phyloP scores from a whole-genome alignment of 2,888 invertebrate genomes.

The Lasioglossum malachurum region DNA sequence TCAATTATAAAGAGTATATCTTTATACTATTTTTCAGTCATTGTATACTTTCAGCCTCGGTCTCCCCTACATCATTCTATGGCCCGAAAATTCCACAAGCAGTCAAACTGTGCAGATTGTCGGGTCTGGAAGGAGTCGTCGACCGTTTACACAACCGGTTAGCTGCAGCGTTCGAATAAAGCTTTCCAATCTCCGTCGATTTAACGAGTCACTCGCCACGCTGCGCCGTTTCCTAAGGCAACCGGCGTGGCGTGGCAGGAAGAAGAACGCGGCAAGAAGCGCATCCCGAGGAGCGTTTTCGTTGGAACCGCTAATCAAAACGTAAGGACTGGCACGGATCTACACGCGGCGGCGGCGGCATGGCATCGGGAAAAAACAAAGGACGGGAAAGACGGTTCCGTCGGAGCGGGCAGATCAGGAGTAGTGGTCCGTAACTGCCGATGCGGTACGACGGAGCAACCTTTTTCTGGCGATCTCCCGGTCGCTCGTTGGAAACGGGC shows the following conservation, averaged over 20 bases:
- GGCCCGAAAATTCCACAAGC: neutral
- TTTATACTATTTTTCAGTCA: no score
- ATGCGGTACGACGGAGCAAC: slow-evolving; percentile 46
- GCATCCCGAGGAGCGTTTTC: neutral
- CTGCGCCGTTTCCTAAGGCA: neutral
- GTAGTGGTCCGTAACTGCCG: slow-evolving; percentile 66
- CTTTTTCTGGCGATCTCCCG: slow-evolving; percentile 63
- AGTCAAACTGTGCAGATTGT: neutral
- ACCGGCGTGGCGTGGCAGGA: neutral
- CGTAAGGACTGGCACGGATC: slow-evolving; percentile 28
- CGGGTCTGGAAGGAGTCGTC: neutral
- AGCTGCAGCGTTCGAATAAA: slow-evolving; percentile 21
- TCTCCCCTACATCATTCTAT: neutral
- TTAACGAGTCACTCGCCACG: slow-evolving; percentile 18
- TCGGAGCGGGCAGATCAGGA: slow-evolving; percentile 41
- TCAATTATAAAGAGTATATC: no score
- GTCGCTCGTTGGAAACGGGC: slow-evolving; percentile 44
- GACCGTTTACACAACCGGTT: slow-evolving; percentile 1
- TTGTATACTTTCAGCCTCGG: neutral
- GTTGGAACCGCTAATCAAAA: slow-evolving; percentile 49
- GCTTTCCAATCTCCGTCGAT: slow-evolving; percentile 33
- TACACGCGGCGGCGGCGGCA: slow-evolving; percentile 8
- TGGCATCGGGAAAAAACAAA: slow-evolving; percentile 40
- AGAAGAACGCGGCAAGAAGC: slow-evolving; percentile 1
- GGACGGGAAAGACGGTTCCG: slow-evolving; percentile 28